phyloP scores from a whole-genome alignment of 2,888 invertebrate species.

The Cryptocheilus praepositus region DNA sequence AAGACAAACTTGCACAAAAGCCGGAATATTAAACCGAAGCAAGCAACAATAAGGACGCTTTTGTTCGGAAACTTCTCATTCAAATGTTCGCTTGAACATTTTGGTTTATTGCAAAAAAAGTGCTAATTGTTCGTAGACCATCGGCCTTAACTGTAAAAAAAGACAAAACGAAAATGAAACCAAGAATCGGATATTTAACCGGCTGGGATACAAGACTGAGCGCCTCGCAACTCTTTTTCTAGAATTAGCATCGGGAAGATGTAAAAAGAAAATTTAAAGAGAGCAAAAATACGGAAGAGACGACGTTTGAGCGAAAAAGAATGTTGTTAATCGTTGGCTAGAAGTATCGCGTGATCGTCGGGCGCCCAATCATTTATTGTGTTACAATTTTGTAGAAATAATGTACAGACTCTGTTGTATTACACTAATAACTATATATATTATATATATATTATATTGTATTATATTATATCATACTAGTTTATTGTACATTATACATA shows the following conservation, averaged over 20 bases:
- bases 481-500: conserved; percentile 65
- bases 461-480: conserved; percentile 37
- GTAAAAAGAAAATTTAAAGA: conserved; percentile 31
- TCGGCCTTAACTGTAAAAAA: conserved; percentile 47
- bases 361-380: conserved; percentile 59
- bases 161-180: conserved; percentile 18
- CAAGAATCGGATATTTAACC: conserved; percentile 47
- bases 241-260: conserved; percentile 44
- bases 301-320: conserved; percentile 18
- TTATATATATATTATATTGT: conserved; percentile 31
- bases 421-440: conserved; percentile 55
- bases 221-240: conserved; percentile 54
- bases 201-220: conserved; percentile 68
- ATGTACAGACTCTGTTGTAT: conserved; percentile 66
- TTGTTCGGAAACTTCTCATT: too few relatives aligned
- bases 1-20: too few relatives aligned
- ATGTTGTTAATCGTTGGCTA: conserved; percentile 54
- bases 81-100: too few relatives aligned
- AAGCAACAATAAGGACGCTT: too few relatives aligned
- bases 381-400: conserved; percentile 57
- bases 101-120: too few relatives aligned
- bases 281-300: conserved; percentile 14
- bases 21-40: too few relatives aligned
- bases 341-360: conserved; percentile 38
- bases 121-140: conserved; percentile 25